Conservation (phyloP, 2,113 vertebrate genomes). For the Oxyura jamaicensis region DNA sequence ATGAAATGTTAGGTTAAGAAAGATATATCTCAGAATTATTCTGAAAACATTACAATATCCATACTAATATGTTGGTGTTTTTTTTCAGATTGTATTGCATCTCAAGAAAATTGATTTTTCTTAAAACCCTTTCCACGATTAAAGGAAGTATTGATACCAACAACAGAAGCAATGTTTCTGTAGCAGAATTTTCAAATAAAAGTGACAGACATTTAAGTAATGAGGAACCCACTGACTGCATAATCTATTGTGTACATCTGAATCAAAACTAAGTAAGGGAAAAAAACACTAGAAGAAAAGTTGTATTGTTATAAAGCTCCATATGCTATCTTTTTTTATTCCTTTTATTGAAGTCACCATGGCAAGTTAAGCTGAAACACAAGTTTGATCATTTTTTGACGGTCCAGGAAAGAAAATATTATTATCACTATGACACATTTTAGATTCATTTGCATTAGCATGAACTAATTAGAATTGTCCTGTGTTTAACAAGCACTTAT, state of each 20-base stretch:
- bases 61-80: background rate
- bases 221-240: background rate
- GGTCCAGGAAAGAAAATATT: background rate
- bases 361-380: background rate
- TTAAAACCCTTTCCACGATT: background rate
- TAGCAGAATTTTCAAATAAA: background rate
- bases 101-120: background rate
- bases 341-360: background rate
- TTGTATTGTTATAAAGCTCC: background rate
- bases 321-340: background rate
- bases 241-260: background rate
- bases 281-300: background rate
- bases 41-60: background rate
- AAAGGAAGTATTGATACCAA: slow-evolving; percentile 6
- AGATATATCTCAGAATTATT: background rate
- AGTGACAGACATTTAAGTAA: background rate
- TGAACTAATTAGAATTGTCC: background rate
- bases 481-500: background rate
- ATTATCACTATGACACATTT: background rate
- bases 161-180: background rate
- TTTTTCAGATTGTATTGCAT: background rate
- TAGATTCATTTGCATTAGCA: background rate
- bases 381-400: background rate
- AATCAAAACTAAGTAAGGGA: background rate
- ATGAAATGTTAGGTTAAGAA: background rate